Conservation (phyloP, 2,888 invertebrate genomes). For the Pantelozetes paolii region DNA sequence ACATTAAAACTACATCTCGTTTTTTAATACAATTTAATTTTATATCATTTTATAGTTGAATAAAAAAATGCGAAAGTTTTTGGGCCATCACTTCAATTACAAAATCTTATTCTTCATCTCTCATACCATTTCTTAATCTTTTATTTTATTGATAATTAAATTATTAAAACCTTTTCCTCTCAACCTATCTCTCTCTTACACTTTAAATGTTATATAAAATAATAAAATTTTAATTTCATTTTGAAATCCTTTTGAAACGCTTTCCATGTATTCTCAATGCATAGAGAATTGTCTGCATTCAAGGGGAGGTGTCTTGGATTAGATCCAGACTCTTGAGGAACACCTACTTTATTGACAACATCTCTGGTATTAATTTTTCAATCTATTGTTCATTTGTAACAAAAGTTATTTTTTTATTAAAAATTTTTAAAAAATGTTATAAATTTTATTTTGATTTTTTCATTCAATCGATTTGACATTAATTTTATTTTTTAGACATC, state of each 20-base stretch:
- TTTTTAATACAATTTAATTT: too few species aligned
- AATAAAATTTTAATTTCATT: too few species aligned
- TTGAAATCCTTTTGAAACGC: too few species aligned
- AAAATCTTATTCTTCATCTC: background rate
- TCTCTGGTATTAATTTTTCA: background rate
- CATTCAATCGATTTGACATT: background rate
- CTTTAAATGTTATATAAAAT: too few species aligned
- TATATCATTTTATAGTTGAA: too few species aligned
- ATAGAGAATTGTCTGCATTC: background rate
- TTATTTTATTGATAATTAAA: too few species aligned
- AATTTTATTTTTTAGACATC: background rate
- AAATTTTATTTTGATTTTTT: background rate
- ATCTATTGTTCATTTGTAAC: background rate
- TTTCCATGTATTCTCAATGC: too few species aligned
- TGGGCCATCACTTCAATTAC: conserved; percentile 22
- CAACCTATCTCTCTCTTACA: too few species aligned
- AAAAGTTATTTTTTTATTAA: conserved; percentile 12
- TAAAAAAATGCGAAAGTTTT: background rate
- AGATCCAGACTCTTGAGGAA: background rate
- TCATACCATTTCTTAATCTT: background rate
- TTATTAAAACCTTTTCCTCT: too few species aligned
- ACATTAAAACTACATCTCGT: background rate
- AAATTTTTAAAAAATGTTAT: background rate
- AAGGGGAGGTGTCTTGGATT: background rate
- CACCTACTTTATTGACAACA: conserved; percentile 9